Base-by-base conservation (phyloP, 2,888 invertebrate species). In the Harpalus rufipes region DNA sequence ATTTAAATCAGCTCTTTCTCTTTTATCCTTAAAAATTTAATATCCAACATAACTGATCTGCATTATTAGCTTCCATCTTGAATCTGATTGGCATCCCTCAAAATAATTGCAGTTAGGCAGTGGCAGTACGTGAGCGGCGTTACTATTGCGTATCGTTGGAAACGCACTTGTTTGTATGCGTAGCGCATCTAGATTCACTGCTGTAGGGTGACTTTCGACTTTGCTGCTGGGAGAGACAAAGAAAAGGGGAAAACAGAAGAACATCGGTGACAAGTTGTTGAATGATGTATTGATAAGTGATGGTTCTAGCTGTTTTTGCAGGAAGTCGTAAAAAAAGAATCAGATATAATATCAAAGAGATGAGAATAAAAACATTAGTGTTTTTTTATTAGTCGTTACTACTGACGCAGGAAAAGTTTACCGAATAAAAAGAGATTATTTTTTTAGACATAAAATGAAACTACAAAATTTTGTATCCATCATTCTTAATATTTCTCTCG, bases 261-360 rank as follows among this genome's bases (percentile, higher is more conserved):
- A 14, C 56, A n/a, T 56, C 16, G 4, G 59, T 61, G 59, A 61
- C 59, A 61, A 61, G 59, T 61, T 61, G 59, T 18, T 61, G 59
- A 61, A 61, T 61, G 59, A 61, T 61, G 59, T 16, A 18, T 18
- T 18, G 59, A 61, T 14, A 61, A 61, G 5, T 61, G 18, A 59
- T 59, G 59, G 59, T 16, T 32, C 32, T 32, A 32, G 16, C 1
- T 59, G 59, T 56, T 59, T 59, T 59, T 59, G 59, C 18, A 16
- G 59, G 59, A 51, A 51, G 59, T 18, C 14, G 18, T 59, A 59
- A 16, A 59, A 58, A 59, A 59, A 12, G 7, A 14, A 59, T 59
- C 44, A 51, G 44, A 12, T 12, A 4, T 51, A 51, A 51, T 51
- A 51, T 51, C 2, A 10, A 51, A 51, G 12, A 2, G 12, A 51